Percentiles rank a stretch among this genome's conserved stretches.
Evolutionary conservation across 1,140 invertebrate genomes (phyloP).

Genomic region (Neodiprion lecontei): DNA sequence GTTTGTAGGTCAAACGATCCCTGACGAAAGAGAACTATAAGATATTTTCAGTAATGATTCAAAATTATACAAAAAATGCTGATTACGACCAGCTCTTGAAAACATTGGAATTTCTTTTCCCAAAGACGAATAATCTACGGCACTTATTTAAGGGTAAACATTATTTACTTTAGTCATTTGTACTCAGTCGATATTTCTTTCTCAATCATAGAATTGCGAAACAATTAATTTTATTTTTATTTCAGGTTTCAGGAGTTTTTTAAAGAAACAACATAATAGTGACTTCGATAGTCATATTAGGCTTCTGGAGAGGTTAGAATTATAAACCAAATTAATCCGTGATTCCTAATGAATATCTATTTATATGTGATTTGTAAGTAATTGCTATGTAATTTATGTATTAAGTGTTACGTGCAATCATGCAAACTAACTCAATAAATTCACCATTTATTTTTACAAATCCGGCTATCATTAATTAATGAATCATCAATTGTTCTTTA

Average conservation of each 20-base stretch:
- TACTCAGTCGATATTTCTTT: slow-evolving; percentile 2
- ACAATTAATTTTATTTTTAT: slow-evolving; percentile 17
- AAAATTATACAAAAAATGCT: slow-evolving; percentile 65
- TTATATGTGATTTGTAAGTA: slow-evolving; percentile 1
- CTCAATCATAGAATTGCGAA: slow-evolving; percentile 16
- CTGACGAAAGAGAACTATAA: slow-evolving; percentile 64
- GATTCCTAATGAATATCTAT: not conserved
- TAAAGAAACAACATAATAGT: slow-evolving; percentile 44
- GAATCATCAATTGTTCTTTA: not conserved
- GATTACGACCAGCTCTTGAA: slow-evolving; percentile 62
- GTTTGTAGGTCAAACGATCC: slow-evolving; percentile 65
- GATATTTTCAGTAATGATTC: slow-evolving; percentile 66
- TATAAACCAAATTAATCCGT: not conserved
- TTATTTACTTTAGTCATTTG: too few relatives aligned
- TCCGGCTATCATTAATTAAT: not conserved
- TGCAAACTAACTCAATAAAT: not conserved
- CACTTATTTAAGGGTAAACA: slow-evolving; percentile 67
- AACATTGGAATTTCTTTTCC: slow-evolving; percentile 62
- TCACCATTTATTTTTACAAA: not conserved
- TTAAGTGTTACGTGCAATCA: not conserved
- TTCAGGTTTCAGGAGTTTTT: slow-evolving; percentile 47
- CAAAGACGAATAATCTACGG: slow-evolving; percentile 57
- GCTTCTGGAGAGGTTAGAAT: not conserved
- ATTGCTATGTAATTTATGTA: not conserved
- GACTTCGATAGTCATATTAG: slow-evolving; percentile 35